phyloP scores from a whole-genome alignment of 2,888 invertebrate species.

The Lamproptera curius region DNA sequence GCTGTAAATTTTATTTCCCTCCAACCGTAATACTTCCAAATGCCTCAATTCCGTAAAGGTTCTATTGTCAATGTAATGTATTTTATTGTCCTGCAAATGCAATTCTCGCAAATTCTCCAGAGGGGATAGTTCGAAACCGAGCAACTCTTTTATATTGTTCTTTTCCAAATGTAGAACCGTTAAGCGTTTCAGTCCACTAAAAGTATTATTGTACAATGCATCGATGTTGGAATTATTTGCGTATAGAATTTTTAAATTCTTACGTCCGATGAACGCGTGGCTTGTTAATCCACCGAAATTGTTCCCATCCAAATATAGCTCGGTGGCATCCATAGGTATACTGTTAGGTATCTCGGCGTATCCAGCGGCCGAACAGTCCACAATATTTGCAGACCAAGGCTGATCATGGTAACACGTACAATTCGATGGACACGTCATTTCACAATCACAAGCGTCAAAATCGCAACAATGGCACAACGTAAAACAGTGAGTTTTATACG shows the following conservation, averaged over 20 bases:
- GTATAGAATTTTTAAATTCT: conserved; percentile 91
- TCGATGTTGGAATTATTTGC: conserved; percentile 93
- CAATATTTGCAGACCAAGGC: conserved; percentile 94
- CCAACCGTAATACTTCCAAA: conserved; percentile 90
- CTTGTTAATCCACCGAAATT: conserved; percentile 91
- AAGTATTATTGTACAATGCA: conserved; percentile 92
- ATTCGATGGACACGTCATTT: conserved; percentile 96
- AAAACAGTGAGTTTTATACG: conserved; percentile 95
- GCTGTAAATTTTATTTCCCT: conserved; percentile 88
- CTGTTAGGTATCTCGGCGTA: conserved; percentile 91
- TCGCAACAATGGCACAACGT: conserved; percentile 97
- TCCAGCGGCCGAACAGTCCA: conserved; percentile 90
- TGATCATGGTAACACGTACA: conserved; percentile 97
- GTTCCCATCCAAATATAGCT: conserved; percentile 95
- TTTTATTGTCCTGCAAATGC: conserved; percentile 91
- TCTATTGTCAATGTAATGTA: conserved; percentile 89
- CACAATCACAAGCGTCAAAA: conserved; percentile 98
- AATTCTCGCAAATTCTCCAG: conserved; percentile 90
- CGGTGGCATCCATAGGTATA: conserved; percentile 97
- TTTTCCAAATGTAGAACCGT: conserved; percentile 91
- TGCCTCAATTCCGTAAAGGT: conserved; percentile 90
- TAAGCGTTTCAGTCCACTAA: conserved; percentile 90
- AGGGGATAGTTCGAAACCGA: conserved; percentile 90
- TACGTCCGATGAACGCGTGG: conserved; percentile 94
- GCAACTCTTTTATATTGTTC: conserved; percentile 87